phyloP scores from a whole-genome alignment of 1,140 invertebrate species.

The Lerema accius region DNA sequence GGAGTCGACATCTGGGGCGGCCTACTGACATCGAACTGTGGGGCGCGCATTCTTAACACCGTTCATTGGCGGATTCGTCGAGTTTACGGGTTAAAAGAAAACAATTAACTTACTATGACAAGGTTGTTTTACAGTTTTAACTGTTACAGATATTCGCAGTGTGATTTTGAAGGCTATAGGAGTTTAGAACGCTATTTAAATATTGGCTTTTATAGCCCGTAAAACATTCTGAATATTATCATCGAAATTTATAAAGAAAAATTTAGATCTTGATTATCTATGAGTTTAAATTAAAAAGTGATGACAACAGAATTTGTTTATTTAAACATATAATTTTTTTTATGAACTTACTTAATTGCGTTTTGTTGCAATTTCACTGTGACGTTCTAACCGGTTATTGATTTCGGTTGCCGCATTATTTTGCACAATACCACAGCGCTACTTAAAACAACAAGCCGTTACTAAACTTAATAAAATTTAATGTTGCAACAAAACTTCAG shows the following conservation, averaged over 20 bases:
- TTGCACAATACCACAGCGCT: slow-evolving; percentile 14
- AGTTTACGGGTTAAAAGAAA: neutral
- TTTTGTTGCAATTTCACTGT: slow-evolving; percentile 1
- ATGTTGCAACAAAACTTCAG: neutral
- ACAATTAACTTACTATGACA: neutral
- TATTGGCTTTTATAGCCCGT: too few relatives aligned
- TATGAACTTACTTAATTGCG: too few relatives aligned
- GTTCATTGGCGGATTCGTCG: slow-evolving; percentile 24
- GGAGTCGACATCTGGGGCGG: slow-evolving; percentile 64
- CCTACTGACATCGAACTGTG: slow-evolving; percentile 68
- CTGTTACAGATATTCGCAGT: neutral
- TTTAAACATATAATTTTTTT: too few relatives aligned
- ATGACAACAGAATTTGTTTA: too few relatives aligned
- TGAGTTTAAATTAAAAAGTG: too few relatives aligned
- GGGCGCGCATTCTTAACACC: slow-evolving; percentile 28
- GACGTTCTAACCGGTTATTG: slow-evolving; percentile 11
- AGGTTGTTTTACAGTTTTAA: neutral
- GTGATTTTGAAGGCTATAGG: neutral
- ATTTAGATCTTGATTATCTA: neutral
- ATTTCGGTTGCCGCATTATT: slow-evolving; percentile 18
- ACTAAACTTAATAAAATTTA: neutral
- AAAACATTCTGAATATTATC: too few relatives aligned
- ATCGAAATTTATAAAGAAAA: too few relatives aligned
- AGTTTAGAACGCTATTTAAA: too few relatives aligned
- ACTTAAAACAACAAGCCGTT: slow-evolving; percentile 23